Percentiles rank a stretch among this genome's conserved stretches.
phyloP scores from a whole-genome alignment of 2,113 vertebrate genomes.

The Pluvialis apricaria region DNA sequence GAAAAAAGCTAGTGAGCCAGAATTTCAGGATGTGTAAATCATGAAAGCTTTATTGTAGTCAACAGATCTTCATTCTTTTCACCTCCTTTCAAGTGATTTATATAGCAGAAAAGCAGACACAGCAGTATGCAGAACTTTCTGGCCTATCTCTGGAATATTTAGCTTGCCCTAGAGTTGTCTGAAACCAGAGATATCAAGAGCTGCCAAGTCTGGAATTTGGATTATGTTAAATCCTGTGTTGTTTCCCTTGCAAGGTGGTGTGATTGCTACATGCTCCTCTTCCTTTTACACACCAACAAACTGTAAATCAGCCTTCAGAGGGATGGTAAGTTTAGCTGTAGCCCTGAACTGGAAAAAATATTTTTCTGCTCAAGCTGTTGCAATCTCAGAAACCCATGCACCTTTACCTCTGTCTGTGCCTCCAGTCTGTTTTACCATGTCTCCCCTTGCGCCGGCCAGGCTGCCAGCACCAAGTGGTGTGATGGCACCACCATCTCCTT shows the following conservation, averaged over 20 bases:
- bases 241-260: background rate
- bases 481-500: background rate
- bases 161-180: background rate
- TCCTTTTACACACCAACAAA: background rate
- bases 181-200: background rate
- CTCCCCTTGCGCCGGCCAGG: background rate
- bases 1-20: background rate
- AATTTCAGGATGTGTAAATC: background rate
- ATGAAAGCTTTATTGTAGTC: background rate
- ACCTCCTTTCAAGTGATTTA: background rate
- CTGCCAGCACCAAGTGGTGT: background rate
- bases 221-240: background rate
- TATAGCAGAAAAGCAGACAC: background rate
- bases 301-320: background rate
- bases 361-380: background rate
- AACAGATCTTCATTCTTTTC: background rate
- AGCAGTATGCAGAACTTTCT: background rate
- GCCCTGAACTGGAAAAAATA: background rate
- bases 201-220: background rate
- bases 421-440: background rate
- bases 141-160: background rate
- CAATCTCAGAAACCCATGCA: background rate
- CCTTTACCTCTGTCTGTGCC: accelerated
- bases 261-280: background rate
- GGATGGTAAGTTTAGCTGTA: background rate